These are phyloP conservation scores for Argentina silus DNA, from an alignment of 2,797 vertebrate species.

Conservation along the genomic window DNA sequence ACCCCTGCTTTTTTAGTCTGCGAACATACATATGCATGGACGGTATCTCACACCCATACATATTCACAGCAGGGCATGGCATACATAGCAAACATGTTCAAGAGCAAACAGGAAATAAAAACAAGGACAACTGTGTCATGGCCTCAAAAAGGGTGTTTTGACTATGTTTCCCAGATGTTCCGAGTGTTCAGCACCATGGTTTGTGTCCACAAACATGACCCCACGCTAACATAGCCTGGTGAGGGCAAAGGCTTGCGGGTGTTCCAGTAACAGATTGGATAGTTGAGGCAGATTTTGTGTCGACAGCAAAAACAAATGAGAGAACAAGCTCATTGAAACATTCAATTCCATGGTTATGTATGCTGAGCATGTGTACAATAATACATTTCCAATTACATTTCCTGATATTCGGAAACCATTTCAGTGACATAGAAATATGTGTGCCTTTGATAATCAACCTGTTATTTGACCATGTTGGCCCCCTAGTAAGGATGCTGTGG, in stretches of 20 bases:
- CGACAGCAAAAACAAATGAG: slow-evolving; percentile 37
- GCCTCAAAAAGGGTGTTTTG: slow-evolving; percentile 27
- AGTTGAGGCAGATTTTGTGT: slow-evolving; percentile 65
- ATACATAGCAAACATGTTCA: slow-evolving; percentile 33
- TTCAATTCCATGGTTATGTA: slow-evolving; percentile 27
- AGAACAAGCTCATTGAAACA: slow-evolving; percentile 39
- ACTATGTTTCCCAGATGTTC: slow-evolving; percentile 47
- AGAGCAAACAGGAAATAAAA: slow-evolving; percentile 31
- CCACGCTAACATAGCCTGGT: slow-evolving; percentile 16
- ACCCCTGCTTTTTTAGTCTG: slow-evolving; percentile 38
- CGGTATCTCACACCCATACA: slow-evolving; percentile 22
- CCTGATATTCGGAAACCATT: background rate
- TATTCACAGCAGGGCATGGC: slow-evolving; percentile 23
- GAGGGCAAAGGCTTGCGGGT: slow-evolving; percentile 44
- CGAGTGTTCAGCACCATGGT: slow-evolving; percentile 55
- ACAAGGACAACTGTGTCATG: slow-evolving; percentile 23
- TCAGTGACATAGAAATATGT: slow-evolving; percentile 24
- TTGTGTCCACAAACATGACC: slow-evolving; percentile 30
- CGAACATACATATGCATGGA: slow-evolving; percentile 43
- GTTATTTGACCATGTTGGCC: slow-evolving; percentile 14
- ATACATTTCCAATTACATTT: slow-evolving; percentile 15
- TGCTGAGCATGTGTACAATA: slow-evolving; percentile 16
- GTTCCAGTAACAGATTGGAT: slow-evolving; percentile 55
- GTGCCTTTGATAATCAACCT: background rate
- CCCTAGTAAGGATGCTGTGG: slow-evolving; percentile 45